Evolutionary conservation across 2,113 vertebrate genomes (phyloP), one percentile per base, ranked within the genome.

Genomic region (Eudyptes chrysolophus): DNA sequence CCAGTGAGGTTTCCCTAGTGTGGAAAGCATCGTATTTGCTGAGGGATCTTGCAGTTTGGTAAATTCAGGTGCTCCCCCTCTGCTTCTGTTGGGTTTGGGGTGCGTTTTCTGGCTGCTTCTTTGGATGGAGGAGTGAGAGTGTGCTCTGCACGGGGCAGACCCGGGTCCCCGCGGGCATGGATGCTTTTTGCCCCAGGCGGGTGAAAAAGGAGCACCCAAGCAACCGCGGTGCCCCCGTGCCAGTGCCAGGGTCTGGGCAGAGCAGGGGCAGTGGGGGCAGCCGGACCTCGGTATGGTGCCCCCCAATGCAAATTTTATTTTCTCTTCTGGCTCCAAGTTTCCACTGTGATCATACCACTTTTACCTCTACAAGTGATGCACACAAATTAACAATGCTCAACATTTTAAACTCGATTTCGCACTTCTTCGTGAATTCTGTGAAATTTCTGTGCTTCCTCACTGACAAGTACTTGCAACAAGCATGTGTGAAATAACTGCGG

Each of bases 211-310:
- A n/a, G 48, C 6, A 3, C 11, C 48, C 48, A 22, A 11, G 13
- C 7, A 34, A 2, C n/a, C 17, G 0, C 0, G 20, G 58, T 7
- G 64, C 34, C 46, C 18, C 17, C 2, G 12, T 13, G 19, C 49
- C 0, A 0, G 69, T 4, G 1, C 25, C 4, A 1, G 30, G 49
- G 30, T 16, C 30, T 0, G 1, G 62, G 62, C 10, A 17, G 36
- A 22, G 26, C 7, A 14, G 3, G 36, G 24, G 21, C 4, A 5
- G 24, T 10, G 24, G 44, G 60, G 68, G 40, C 84, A 36, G 66
- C 55, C 52, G 12, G 58, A n/a, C 66, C 34, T 48, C 16, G 19
- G 2, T 3, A 6, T 7, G 3, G 24, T 29, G 40, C 80, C 72
- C 66, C 46, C 3, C 7, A 64, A 14, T 2, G 7, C 7, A 1